Evolutionary conservation across 1,140 invertebrate species (phyloP), one percentile per base, ranked within the genome.

Genomic region (Apis florea): DNA sequence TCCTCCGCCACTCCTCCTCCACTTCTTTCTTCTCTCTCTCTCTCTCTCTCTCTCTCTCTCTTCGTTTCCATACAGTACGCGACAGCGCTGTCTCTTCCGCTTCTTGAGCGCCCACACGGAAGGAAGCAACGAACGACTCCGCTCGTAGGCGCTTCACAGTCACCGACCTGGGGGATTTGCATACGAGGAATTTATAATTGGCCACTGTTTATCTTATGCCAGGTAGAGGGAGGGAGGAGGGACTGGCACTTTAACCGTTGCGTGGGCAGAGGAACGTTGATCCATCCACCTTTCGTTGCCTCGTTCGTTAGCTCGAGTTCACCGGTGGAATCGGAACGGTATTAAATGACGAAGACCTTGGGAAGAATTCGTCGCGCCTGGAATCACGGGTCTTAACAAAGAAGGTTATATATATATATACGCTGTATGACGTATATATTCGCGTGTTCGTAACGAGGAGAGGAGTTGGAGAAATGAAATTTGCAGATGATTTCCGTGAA

Each of bases 161-260:
- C 86, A 68, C 31, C 67, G 73, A 19, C n/a, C 63, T 72, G 58
- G 58, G 58, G 53, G 85, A 88, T 89, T 89, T 88, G 74, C 88
- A 87, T 89, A 78, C 78, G 80, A 82, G 83, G 83, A 89, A 89
- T 88, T 89, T 88, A 84, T 89, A 88, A 89, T 89, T 89, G 88
- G 81, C 70, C 66, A 69, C 75, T 88, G 75, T 88, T 88, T 88
- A 88, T 88, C 87, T 88, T 88, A 88, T 83, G 51, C 73, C 5
- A 51, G 54, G 56, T 58, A 58, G 72, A 85, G 49, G 71, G 58
- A 56, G 31, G 6, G 31, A 6, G 31, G n/a, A 12, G n/a, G n/a
- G 6, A 24, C 58, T 54, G 61, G 47, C 70, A 80, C 71, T 83
- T 69, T 77, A 72, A 58, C 56, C 56, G 54, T 31, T 24, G 15